Evolutionary conservation across 1,140 invertebrate species (phyloP), one percentile per base, ranked within the genome.

Genomic region (Macrotrachela quadricornifera): DNA sequence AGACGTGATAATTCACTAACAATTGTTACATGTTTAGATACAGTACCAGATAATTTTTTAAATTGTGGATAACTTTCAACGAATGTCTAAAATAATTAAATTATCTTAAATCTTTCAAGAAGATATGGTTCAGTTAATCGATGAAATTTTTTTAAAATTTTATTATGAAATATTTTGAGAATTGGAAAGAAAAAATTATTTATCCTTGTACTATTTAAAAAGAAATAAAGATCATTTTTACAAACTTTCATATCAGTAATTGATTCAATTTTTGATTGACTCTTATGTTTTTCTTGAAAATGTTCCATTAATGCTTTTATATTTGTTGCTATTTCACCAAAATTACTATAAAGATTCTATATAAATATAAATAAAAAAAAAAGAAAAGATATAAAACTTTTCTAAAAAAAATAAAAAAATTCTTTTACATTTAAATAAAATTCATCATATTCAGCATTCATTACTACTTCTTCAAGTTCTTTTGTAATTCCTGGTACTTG

Each of bases 41-140:
- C 88, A 6, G 90, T 94, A 18, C 91, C 91, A 0, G 86, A 92
- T 78, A 96, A 86, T 79, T 96, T 96, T 74, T 94, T 95, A 65
- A 97, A 97, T 59, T 95, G 80, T 0, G 92, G 92, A 76, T 97
- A 99, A 14, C 82, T 82, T 65, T 97, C 92, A 13, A 97, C 84
- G 73, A 99, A 99, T 60, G 80, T 80, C 71, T 73, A 54, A 10
- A 60, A 62, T 38, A n/a, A n/a, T n/a, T n/a, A 39, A 48, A 46
- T 41, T 58, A n/a, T n/a, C 13, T 12, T 51, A 36, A 14, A 9
- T 18, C 13, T 30, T 57, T n/a, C n/a, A n/a, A n/a, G n/a, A n/a
- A n/a, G n/a, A n/a, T n/a, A n/a, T n/a, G n/a, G n/a, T n/a, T n/a
- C n/a, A n/a, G n/a, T n/a, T n/a, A n/a, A 30, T 11, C 21, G 13